Conservation (phyloP, 2,888 invertebrate genomes). For the Rosalia funebris region DNA sequence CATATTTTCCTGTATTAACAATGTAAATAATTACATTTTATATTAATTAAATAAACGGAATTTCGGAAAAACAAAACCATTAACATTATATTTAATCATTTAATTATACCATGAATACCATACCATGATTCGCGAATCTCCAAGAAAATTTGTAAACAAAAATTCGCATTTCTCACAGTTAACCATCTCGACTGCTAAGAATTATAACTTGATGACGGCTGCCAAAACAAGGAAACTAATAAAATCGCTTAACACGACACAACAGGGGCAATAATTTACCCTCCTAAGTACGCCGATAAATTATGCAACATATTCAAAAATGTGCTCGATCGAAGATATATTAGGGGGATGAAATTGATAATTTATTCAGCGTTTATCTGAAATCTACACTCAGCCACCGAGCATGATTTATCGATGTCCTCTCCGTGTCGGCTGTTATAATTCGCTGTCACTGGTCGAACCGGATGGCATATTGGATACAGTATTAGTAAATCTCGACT, state of each 20-base stretch:
- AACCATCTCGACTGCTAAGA: too few species aligned
- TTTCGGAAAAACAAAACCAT: too few species aligned
- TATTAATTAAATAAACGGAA: too few species aligned
- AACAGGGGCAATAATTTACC: conserved; percentile 14
- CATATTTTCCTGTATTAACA: too few species aligned
- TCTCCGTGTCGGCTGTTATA: conserved; percentile 16
- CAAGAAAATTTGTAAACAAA: too few species aligned
- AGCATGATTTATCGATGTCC: conserved; percentile 25
- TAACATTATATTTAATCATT: too few species aligned
- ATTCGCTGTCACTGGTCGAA: conserved; percentile 3
- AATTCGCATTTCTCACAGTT: too few species aligned
- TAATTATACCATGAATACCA: too few species aligned
- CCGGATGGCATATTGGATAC: conserved; percentile 9
- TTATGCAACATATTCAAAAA: conserved; percentile 22
- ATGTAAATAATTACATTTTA: too few species aligned
- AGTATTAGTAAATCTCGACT: conserved; percentile 5
- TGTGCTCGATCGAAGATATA: conserved; percentile 23
- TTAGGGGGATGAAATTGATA: conserved; percentile 27
- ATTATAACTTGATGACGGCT: background rate
- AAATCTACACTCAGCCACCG: conserved; percentile 23
- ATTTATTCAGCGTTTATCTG: conserved; percentile 28
- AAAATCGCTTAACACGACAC: conserved; percentile 10
- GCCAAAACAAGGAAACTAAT: background rate
- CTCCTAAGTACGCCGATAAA: conserved; percentile 18
- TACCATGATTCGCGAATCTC: too few species aligned